A percentile compares a stretch with the other conserved stretches of the same genome.
Evolutionary conservation across 37 sponge, comb jelly and placozoan genomes (phyloP).

Genomic region (Petrosia ficiformis): DNA sequence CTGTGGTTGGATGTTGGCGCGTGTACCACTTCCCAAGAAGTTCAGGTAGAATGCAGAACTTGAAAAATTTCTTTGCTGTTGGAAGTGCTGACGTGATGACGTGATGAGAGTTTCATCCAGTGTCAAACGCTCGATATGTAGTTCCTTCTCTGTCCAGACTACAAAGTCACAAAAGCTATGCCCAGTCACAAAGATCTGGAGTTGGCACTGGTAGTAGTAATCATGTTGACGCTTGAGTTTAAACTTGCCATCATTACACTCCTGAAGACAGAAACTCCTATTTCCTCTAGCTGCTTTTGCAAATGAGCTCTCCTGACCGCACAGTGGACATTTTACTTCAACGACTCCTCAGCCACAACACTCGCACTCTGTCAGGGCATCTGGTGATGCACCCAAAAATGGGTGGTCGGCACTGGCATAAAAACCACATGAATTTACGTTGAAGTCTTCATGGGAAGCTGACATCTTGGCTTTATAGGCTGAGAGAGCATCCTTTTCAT

Average conservation of each 20-base stretch:
- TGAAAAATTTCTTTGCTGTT: neutral
- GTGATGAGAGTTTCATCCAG: constrained; percentile 8
- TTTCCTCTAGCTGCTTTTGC: neutral
- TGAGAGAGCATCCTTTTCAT: constrained; percentile 20
- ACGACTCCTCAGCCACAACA: constrained; percentile 42
- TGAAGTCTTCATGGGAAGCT: neutral
- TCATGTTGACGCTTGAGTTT: constrained; percentile 5
- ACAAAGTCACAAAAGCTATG: constrained; percentile 38
- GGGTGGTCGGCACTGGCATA: neutral
- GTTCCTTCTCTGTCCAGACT: constrained; percentile 36
- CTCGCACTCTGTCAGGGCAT: constrained; percentile 16
- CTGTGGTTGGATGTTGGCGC: neutral
- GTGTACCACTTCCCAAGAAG: constrained; percentile 49
- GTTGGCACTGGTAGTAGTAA: constrained; percentile 47
- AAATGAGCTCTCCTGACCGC: constrained; percentile 7
- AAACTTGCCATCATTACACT: neutral
- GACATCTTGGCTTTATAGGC: constrained; percentile 9
- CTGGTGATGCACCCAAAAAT: constrained; percentile 39
- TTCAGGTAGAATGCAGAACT: constrained; percentile 34
- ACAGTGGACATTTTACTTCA: constrained; percentile 25
- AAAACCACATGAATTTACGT: neutral
- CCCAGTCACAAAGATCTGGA: constrained; percentile 20
- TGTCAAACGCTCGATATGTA: constrained; percentile 34
- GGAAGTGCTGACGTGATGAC: too few relatives aligned
- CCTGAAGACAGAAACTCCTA: constrained; percentile 17